Conservation (phyloP, 2,888 invertebrate genomes). For the Aquatica leii region DNA sequence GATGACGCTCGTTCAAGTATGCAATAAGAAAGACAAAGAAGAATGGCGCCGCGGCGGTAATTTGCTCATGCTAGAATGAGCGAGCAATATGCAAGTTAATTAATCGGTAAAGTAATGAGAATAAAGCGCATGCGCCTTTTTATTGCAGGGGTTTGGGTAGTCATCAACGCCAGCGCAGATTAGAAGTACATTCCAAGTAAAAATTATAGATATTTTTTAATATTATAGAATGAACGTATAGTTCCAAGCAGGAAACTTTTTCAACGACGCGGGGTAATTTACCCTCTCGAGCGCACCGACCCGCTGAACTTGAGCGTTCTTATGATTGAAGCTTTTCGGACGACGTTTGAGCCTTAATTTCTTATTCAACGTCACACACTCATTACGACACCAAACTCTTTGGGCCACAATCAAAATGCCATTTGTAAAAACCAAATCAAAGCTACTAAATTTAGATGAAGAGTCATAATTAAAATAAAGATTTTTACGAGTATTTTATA, state of each 20-base stretch:
- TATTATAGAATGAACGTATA: conserved; percentile 35
- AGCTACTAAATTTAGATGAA: conserved; percentile 9
- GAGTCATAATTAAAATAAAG: conserved; percentile 13
- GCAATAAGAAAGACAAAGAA: conserved; percentile 42
- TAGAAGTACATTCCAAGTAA: conserved; percentile 65
- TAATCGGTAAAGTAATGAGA: conserved; percentile 64
- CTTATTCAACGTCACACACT: neutral
- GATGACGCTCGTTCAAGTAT: conserved; percentile 43
- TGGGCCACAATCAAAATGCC: neutral
- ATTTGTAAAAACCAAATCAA: neutral
- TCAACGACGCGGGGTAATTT: conserved; percentile 31
- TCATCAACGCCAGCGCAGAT: conserved; percentile 71
- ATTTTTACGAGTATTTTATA: conserved; percentile 4
- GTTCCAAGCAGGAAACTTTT: conserved; percentile 25
- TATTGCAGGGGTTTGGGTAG: conserved; percentile 62
- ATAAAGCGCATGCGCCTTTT: conserved; percentile 58
- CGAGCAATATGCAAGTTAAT: conserved; percentile 63
- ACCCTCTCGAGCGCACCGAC: conserved; percentile 32
- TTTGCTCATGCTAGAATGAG: conserved; percentile 60
- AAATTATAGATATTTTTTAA: conserved; percentile 51
- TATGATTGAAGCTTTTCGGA: conserved; percentile 48
- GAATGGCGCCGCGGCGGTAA: conserved; percentile 48
- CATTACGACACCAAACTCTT: neutral
- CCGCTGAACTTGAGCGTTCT: conserved; percentile 38
- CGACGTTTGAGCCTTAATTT: conserved; percentile 20